Evolutionary conservation across 2,113 vertebrate genomes (phyloP), one percentile per base, ranked within the genome.

Genomic region (Spermophilus dauricus): DNA sequence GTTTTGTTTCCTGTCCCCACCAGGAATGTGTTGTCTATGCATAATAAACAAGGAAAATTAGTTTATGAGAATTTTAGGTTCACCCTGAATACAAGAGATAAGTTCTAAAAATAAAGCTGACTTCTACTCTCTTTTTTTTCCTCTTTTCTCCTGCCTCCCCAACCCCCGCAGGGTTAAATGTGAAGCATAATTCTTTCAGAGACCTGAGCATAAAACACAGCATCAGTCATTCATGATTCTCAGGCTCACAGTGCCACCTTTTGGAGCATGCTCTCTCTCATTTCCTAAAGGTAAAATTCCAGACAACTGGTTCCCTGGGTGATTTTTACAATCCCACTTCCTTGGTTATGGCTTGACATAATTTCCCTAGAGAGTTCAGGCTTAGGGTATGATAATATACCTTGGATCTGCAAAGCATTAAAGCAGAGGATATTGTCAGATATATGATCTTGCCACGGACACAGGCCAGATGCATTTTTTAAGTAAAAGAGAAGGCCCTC

Each of bases 381-480:
- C 98, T 97, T 69, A 5, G 98, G 98, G 81, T 98, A 98, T 86
- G 97, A 98, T 98, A 98, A 98, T 98, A 97, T 86, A 98, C 98
- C 97, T 98, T 97, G 87, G 95, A 96, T 97, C 98, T 99, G 98
- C 97, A 98, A 98, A 98, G 91, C 98, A 98, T 99, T 98, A 98
- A 58, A 96, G 85, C 10, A 2, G 75, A 98, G 97, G 98, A 97
- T 98, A 98, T 97, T 98, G 98, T 98, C 97, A 98, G 98, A 98
- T 97, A 98, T 97, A 95, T 98, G 98, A 98, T 98, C 98, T 98
- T 98, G 97, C 97, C 32, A 2, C 76, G 97, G 98, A 98, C 98
- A 98, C 88, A 98, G 97, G 98, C 98, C 99, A 98, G 98, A 98
- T 89, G 58, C 98, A 89, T 98, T 97, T 58, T 77, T 73, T 98